Evolutionary conservation across 2,797 vertebrate species (phyloP).

Genomic region (Rhinogobio ventralis): DNA sequence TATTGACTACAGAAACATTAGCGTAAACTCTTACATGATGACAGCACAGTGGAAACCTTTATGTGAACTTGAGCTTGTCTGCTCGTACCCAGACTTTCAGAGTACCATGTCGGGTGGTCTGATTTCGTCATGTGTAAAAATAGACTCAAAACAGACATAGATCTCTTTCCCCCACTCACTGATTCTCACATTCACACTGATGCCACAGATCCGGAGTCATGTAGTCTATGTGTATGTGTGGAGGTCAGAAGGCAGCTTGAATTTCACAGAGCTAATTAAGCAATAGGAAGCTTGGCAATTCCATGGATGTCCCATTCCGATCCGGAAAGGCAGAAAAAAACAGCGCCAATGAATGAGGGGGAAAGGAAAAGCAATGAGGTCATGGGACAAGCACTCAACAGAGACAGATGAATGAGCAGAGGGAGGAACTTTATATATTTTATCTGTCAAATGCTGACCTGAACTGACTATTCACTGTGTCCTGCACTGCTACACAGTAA

Average conservation of each 20-base stretch:
- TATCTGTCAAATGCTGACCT: not conserved
- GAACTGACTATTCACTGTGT: not conserved
- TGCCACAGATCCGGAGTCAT: slow-evolving; percentile 54
- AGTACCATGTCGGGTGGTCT: slow-evolving; percentile 35
- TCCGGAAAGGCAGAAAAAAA: slow-evolving; percentile 39
- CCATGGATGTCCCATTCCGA: slow-evolving; percentile 44
- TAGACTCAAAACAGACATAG: slow-evolving; percentile 41
- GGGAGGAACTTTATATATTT: slow-evolving; percentile 2
- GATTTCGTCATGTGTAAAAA: slow-evolving; percentile 49
- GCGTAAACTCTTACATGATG: not conserved
- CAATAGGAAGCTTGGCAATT: slow-evolving; percentile 55
- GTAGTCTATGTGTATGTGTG: slow-evolving; percentile 40
- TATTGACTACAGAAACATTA: not conserved
- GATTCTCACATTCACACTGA: slow-evolving; percentile 46
- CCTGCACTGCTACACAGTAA: not conserved
- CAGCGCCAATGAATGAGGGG: slow-evolving; percentile 40
- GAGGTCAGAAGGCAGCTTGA: slow-evolving; percentile 53
- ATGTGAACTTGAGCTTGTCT: slow-evolving; percentile 31
- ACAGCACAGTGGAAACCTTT: not conserved
- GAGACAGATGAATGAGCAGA: slow-evolving; percentile 10
- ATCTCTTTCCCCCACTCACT: slow-evolving; percentile 26
- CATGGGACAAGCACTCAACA: slow-evolving; percentile 68
- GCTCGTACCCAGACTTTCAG: slow-evolving; percentile 16
- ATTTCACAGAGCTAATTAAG: slow-evolving; percentile 63
- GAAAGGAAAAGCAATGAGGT: slow-evolving; percentile 75